A percentile compares a stretch with the other conserved stretches of the same genome.
Conservation (phyloP, 2,888 invertebrate genomes). For the Sturmia bella region DNA sequence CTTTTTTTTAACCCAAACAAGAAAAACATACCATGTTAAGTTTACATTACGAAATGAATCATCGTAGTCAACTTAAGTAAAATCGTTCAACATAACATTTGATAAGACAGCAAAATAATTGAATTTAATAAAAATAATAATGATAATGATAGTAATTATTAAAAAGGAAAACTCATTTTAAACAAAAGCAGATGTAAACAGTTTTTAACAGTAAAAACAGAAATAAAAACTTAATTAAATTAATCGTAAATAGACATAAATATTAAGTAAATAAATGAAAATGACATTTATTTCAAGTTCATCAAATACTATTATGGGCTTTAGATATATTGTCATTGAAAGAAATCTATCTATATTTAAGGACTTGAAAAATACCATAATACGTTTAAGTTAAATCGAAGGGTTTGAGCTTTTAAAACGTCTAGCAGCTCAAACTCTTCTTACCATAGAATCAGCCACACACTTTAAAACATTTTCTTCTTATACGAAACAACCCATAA, state of each 20-base stretch:
- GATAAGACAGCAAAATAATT: conserved; percentile 64
- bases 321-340: conserved; percentile 30
- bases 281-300: conserved; percentile 62
- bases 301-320: conserved; percentile 64
- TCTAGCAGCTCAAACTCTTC: conserved; percentile 31
- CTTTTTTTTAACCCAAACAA: background rate
- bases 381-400: conserved; percentile 51
- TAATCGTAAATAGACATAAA: conserved; percentile 63
- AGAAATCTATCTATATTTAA: conserved; percentile 40
- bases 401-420: conserved; percentile 33
- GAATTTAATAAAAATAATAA: conserved; percentile 62
- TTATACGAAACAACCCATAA: conserved; percentile 55
- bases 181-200: conserved; percentile 62
- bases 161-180: conserved; percentile 54
- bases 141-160: conserved; percentile 27
- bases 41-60: conserved; percentile 59
- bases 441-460: conserved; percentile 23
- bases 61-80: conserved; percentile 65
- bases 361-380: conserved; percentile 57
- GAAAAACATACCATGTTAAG: conserved; percentile 43
- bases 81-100: conserved; percentile 58
- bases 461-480: conserved; percentile 25
- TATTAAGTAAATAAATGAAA: conserved; percentile 63
- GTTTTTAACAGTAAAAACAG: conserved; percentile 57
- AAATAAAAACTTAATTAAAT: conserved; percentile 48